A percentile compares a stretch with the other conserved stretches of the same genome.
Conservation (phyloP, 2,888 invertebrate genomes). For the Autographa gamma region DNA sequence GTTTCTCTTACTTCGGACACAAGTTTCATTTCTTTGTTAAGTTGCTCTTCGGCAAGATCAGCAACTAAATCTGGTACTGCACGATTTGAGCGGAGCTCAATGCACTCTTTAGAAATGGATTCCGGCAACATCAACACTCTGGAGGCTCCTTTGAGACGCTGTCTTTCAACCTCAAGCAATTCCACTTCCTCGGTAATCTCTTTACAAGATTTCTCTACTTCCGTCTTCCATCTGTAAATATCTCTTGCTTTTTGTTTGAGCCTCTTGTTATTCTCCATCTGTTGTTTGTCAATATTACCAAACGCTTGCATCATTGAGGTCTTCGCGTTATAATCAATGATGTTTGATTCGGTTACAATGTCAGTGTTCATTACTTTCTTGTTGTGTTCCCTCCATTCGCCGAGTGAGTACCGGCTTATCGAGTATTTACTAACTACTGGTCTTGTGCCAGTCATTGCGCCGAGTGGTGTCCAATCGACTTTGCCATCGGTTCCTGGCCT, state of each 20-base stretch:
- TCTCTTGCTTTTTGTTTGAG: slow-evolving; percentile 91
- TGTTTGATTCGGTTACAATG: slow-evolving; percentile 86
- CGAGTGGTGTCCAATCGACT: slow-evolving; percentile 92
- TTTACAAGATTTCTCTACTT: slow-evolving; percentile 91
- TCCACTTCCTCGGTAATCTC: slow-evolving; percentile 92
- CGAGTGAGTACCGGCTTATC: slow-evolving; percentile 91
- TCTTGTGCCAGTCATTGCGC: slow-evolving; percentile 91
- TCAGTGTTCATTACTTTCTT: slow-evolving; percentile 85
- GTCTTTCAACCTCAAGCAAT: slow-evolving; percentile 90
- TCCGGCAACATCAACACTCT: slow-evolving; percentile 91
- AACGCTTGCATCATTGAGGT: slow-evolving; percentile 91
- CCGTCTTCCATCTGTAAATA: slow-evolving; percentile 93
- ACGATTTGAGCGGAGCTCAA: slow-evolving; percentile 91
- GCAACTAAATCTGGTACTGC: slow-evolving; percentile 92
- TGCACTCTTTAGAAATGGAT: slow-evolving; percentile 93
- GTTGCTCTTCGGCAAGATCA: slow-evolving; percentile 93
- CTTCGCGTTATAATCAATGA: slow-evolving; percentile 89
- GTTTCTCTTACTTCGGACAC: slow-evolving; percentile 91
- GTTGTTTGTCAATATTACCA: slow-evolving; percentile 90
- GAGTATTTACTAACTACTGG: slow-evolving; percentile 93
- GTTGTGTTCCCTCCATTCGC: slow-evolving; percentile 92
- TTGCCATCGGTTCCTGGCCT: slow-evolving; percentile 92
- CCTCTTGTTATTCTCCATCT: slow-evolving; percentile 90
- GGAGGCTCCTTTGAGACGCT: slow-evolving; percentile 91
- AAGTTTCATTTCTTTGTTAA: slow-evolving; percentile 93